Evolutionary conservation across 2,797 vertebrate species (phyloP), one percentile per base, ranked within the genome.

Genomic region (Hozukius guyotensis): DNA sequence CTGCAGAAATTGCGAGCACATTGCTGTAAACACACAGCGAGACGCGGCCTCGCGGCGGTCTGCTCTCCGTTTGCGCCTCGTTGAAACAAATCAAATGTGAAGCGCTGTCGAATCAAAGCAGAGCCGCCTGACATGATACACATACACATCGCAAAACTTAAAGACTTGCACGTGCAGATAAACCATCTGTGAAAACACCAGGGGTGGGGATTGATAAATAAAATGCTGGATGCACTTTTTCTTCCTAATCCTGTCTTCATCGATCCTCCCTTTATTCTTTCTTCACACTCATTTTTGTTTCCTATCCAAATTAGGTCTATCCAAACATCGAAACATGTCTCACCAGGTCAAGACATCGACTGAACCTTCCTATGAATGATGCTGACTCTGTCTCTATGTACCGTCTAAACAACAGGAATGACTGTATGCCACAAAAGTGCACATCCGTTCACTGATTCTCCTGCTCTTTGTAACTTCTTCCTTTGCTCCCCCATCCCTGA

Each of bases 1-100:
- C 88, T 71, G 85, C 84, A 83, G 78, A 95, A 94, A 94, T 94
- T 93, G 92, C 80, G 84, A 94, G 93, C 93, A 95, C 81, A 92
- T 94, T 95, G 92, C 81, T 91, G 85, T 94, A 95, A 95, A 94
- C 94, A 95, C 83, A 88, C 75, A 56, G 82, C 52, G 69, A 80
- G 84, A 89, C n/a, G 9, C 77, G 90, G 88, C 90, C 93, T 91
- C 86, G 62, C n/a, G 34, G 84, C 63, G 27, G 86, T 89, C 91
- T 91, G 92, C 86, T 90, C 90, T 90, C 85, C 38, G 88, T 87
- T 90, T 93, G 87, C 34, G 83, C 87, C 83, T 86, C 75, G 72
- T 79, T 89, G 84, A 88, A 87, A 90, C 83, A 91, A 90, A 93
- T 92, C 85, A 90, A 89, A 93, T 85, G 84, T 91, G 91, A 94